These are phyloP conservation scores for Cynopterus sphinx DNA, from an alignment of 2,797 vertebrate genomes.

Conservation along the genomic window DNA sequence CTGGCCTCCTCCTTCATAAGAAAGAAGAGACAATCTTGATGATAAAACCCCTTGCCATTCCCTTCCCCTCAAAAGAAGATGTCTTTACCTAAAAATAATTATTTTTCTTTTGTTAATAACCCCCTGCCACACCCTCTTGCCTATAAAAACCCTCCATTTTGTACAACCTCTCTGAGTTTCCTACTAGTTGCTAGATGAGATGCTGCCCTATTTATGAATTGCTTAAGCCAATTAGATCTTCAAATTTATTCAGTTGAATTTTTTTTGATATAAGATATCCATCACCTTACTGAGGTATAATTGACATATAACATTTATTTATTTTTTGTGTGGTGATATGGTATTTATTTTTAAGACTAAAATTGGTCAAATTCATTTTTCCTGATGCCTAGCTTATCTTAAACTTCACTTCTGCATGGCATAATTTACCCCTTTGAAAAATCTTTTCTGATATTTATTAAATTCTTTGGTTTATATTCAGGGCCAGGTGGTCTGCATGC, in stretches of 20 bases:
- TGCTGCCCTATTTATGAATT: background rate
- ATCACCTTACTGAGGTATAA: background rate
- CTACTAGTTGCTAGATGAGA: background rate
- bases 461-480: background rate
- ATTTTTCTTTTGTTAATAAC: background rate
- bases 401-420: background rate
- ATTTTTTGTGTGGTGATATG: background rate
- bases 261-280: background rate
- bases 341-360: background rate
- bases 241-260: background rate
- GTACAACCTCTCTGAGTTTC: background rate
- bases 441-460: background rate
- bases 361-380: constrained; percentile 5
- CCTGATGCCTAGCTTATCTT: background rate
- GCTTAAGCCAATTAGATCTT: background rate
- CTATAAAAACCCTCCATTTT: background rate
- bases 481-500: background rate
- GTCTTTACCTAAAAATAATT: background rate
- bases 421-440: constrained; percentile 1
- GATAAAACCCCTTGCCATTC: too few relatives aligned
- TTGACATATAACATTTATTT: background rate
- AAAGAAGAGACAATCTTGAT: too few relatives aligned
- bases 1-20: too few relatives aligned
- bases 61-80: too few relatives aligned
- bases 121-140: background rate